Conservation (phyloP, 2,797 vertebrate genomes). For the Balearica regulorum region DNA sequence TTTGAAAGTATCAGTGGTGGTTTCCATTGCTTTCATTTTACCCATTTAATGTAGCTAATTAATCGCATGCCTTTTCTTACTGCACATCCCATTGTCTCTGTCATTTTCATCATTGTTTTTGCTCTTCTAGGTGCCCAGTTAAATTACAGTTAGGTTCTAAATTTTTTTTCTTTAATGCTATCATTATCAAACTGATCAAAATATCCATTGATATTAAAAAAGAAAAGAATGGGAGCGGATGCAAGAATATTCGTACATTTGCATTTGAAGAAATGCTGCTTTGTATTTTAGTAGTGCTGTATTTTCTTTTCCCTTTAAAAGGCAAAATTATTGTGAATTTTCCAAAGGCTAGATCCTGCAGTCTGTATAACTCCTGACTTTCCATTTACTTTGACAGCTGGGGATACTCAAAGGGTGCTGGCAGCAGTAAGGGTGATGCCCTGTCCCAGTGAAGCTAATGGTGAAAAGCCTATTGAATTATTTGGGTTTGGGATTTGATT, state of each 20-base stretch:
- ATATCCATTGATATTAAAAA: background rate
- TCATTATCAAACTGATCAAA: background rate
- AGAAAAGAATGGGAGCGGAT: background rate
- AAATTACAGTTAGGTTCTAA: background rate
- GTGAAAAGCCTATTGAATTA: background rate
- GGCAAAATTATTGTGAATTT: constrained; percentile 7
- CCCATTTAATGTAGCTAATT: constrained; percentile 38
- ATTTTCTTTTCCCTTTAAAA: constrained; percentile 30
- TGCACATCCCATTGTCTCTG: constrained; percentile 45
- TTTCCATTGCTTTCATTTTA: constrained; percentile 25
- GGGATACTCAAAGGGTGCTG: background rate
- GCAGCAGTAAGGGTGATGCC: background rate
- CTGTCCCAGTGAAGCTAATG: background rate
- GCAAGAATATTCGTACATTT: background rate
- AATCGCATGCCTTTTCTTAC: constrained; percentile 36
- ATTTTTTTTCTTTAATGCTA: background rate
- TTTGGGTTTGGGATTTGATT: background rate
- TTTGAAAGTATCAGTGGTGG: background rate
- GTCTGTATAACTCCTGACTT: constrained; percentile 1
- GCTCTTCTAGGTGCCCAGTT: background rate
- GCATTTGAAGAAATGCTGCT: constrained; percentile 43
- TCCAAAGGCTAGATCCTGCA: background rate
- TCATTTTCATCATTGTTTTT: constrained; percentile 55
- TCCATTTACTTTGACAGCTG: constrained; percentile 11
- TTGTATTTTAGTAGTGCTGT: constrained; percentile 8